Conservation (phyloP, 1,140 invertebrate species). For the Coelopa frigida region DNA sequence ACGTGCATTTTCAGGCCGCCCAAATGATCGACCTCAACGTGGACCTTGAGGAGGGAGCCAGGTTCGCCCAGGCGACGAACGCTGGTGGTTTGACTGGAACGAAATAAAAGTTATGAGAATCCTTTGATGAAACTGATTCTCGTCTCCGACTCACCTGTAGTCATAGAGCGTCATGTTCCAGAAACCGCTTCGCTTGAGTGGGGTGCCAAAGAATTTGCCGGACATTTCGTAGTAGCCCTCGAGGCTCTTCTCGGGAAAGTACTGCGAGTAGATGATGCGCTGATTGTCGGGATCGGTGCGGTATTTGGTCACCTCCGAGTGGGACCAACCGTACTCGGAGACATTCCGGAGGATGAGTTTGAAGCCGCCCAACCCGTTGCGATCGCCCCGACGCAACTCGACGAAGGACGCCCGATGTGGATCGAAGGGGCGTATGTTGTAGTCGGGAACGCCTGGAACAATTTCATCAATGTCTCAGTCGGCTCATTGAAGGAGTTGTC, state of each 20-base stretch:
- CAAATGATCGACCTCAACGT: conserved; percentile 64
- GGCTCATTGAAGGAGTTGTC: background rate
- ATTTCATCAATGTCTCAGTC: background rate
- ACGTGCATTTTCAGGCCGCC: conserved; percentile 68
- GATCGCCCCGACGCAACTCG: conserved; percentile 53
- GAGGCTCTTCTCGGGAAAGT: conserved; percentile 70
- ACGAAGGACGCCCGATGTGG: conserved; percentile 65
- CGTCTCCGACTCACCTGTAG: conserved; percentile 44
- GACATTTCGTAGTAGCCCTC: conserved; percentile 61
- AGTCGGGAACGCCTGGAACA: conserved; percentile 57
- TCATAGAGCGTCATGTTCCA: conserved; percentile 70
- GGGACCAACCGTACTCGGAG: conserved; percentile 66
- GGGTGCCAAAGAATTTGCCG: conserved; percentile 53
- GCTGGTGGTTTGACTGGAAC: conserved; percentile 59
- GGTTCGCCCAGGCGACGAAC: conserved; percentile 50
- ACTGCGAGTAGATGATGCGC: conserved; percentile 65
- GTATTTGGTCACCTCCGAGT: conserved; percentile 69
- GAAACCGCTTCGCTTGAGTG: conserved; percentile 54
- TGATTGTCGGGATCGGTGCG: conserved; percentile 60
- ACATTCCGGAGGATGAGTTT: conserved; percentile 64
- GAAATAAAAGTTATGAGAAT: conserved; percentile 8
- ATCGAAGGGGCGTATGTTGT: conserved; percentile 66
- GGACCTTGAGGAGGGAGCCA: conserved; percentile 52
- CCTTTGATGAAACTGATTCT: background rate
- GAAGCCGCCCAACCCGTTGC: conserved; percentile 53